These are phyloP conservation scores for Momotus momota DNA, from an alignment of 2,797 vertebrate genomes.

Conservation along the genomic window DNA sequence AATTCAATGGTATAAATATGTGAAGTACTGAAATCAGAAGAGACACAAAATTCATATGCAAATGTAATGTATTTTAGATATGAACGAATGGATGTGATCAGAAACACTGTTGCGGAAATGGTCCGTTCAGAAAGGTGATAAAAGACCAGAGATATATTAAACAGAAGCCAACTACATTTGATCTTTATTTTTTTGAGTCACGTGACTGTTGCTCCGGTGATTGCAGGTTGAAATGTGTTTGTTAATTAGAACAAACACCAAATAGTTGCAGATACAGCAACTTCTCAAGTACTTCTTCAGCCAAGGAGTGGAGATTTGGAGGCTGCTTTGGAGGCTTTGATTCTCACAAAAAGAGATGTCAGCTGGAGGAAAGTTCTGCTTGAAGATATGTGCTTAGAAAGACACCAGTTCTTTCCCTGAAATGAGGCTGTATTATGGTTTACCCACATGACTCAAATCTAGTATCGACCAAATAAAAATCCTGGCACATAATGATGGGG, in stretches of 20 bases:
- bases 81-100: background rate
- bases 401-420: background rate
- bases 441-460: background rate
- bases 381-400: background rate
- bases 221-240: background rate
- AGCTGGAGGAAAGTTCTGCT: background rate
- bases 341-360: background rate
- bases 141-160: background rate
- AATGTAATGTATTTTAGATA: background rate
- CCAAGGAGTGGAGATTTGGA: background rate
- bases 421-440: background rate
- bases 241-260: background rate
- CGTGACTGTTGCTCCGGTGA: background rate
- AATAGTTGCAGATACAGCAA: background rate
- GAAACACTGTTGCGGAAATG: background rate
- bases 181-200: background rate
- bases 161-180: background rate
- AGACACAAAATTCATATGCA: background rate
- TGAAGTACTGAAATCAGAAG: background rate
- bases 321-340: background rate
- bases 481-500: background rate
- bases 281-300: background rate
- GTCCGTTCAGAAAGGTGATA: background rate
- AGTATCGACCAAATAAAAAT: background rate
- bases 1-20: background rate